A percentile compares a stretch with the other conserved stretches of the same genome.
phyloP scores from a whole-genome alignment of 2,888 invertebrate species.

The Sarcophaga carnaria region DNA sequence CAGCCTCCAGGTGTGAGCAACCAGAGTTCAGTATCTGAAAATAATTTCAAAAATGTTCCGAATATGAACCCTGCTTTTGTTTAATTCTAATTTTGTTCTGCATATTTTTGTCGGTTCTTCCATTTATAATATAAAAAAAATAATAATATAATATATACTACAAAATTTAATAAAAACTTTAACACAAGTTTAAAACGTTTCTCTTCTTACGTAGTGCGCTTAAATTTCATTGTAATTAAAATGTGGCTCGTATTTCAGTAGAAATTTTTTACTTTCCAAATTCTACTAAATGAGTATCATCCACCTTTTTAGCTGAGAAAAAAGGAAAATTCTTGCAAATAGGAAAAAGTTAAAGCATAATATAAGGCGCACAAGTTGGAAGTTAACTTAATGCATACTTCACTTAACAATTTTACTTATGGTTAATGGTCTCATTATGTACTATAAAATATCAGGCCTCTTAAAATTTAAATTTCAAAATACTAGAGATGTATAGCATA shows the following conservation, averaged over 20 bases:
- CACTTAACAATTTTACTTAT: not conserved
- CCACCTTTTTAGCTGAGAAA: not conserved
- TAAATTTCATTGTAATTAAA: not conserved
- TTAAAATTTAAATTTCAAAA: not conserved
- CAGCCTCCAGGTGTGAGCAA: too few relatives aligned
- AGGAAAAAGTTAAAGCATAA: not conserved
- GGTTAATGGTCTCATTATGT: slow-evolving; percentile 5
- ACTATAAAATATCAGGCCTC: not conserved
- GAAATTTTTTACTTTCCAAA: not conserved
- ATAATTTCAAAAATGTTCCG: too few relatives aligned
- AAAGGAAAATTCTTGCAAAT: not conserved
- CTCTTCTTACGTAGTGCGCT: not conserved
- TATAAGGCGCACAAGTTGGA: not conserved
- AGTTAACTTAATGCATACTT: not conserved
- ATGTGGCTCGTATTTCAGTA: not conserved
- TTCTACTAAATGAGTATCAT: slow-evolving; percentile 1
- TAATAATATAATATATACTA: too few relatives aligned
- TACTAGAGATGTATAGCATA: not conserved
- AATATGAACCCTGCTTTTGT: too few relatives aligned
- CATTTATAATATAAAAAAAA: too few relatives aligned
- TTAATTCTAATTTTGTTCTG: too few relatives aligned
- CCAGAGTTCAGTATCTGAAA: too few relatives aligned
- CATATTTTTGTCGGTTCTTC: too few relatives aligned
- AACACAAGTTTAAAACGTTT: not conserved
- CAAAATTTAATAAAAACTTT: not conserved